Conservation (phyloP, 2,888 invertebrate species). For the Drosophila histrio region DNA sequence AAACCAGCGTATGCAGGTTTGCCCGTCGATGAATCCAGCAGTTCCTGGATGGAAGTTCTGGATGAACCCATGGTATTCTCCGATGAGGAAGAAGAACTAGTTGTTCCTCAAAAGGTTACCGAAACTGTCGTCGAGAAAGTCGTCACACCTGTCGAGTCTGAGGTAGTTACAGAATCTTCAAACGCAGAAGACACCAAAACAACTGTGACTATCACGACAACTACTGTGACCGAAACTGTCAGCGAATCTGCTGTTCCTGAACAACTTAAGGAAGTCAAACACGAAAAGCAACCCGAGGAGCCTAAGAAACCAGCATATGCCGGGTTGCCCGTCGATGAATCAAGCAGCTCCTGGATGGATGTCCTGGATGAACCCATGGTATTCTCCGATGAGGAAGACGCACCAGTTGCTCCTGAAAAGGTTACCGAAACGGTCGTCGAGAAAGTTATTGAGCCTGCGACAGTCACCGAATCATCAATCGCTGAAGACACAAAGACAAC, state of each 20-base stretch:
- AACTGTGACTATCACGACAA: constrained; percentile 23
- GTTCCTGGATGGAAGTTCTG: constrained; percentile 73
- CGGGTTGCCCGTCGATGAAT: constrained; percentile 79
- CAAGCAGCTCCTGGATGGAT: constrained; percentile 78
- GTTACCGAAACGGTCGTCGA: neutral
- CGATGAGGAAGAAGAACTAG: constrained; percentile 56
- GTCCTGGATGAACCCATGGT: constrained; percentile 80
- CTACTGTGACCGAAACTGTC: constrained; percentile 27
- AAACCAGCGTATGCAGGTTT: constrained; percentile 49
- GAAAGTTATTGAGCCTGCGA: constrained; percentile 18
- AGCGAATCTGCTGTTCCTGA: constrained; percentile 6
- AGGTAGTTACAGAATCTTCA: constrained; percentile 9
- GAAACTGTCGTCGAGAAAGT: constrained; percentile 2
- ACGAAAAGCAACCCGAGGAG: constrained; percentile 40
- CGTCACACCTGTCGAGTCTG: neutral
- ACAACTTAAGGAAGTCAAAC: constrained; percentile 4
- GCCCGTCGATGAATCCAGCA: constrained; percentile 53
- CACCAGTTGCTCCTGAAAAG: neutral
- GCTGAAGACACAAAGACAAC: neutral
- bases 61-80: constrained; percentile 82
- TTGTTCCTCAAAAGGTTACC: neutral
- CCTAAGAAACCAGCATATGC: constrained; percentile 59
- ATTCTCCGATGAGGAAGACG: constrained; percentile 67
- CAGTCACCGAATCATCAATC: constrained; percentile 34
- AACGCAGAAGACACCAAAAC: constrained; percentile 12